Base-by-base conservation (phyloP, 2,888 invertebrate species). In the Pyrrhia umbra region DNA sequence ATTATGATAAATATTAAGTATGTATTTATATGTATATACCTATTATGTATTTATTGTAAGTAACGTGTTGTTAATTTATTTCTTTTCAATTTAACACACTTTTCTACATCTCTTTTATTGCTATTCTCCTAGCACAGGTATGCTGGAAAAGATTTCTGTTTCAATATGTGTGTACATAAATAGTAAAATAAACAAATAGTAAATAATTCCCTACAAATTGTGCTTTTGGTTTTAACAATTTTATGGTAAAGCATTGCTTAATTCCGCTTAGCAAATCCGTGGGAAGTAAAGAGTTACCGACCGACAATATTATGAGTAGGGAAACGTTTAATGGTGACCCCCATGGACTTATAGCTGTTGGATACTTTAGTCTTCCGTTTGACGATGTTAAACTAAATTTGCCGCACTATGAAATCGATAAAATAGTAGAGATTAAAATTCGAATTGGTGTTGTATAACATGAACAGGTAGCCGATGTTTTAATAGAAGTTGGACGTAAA, bases 281-380 rank as follows among this genome's bases (percentile, higher is more conserved):
- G 75, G 68, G 75, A 70, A 70, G 55, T 10, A 8, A 42, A 47
- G 42, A 61, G 54, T 39, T 43, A 20, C 18, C 20, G 45, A 2
- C 27, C 61, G 46, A 55, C 47, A 60, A 55, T 60, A 68, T 68
- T 52, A 70, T 70, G 55, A 61, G 68, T 56, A 50, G 75, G 75
- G 45, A 68, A 70, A 42, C 51, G 60, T 74, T 80, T 54, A 51
- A 76, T 80, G 34, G n/a, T 25, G 61, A 70, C 78, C 75, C 75
- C 80, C 42, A 51, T 40, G 52, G 77, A 62, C 75, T 56, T 55
- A 60, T 37, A 42, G 13, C 49, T 20, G 37, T 68, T 21, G 20
- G 21, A 68, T 30, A 8, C 34, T 51, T 47, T 18, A 34, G 21
- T 74, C 15, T 60, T 70, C 68, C 75, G 55, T 39, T 66, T 55